Evolutionary conservation across 2,797 vertebrate genomes (phyloP).

Genomic region (Dermochelys coriacea): DNA sequence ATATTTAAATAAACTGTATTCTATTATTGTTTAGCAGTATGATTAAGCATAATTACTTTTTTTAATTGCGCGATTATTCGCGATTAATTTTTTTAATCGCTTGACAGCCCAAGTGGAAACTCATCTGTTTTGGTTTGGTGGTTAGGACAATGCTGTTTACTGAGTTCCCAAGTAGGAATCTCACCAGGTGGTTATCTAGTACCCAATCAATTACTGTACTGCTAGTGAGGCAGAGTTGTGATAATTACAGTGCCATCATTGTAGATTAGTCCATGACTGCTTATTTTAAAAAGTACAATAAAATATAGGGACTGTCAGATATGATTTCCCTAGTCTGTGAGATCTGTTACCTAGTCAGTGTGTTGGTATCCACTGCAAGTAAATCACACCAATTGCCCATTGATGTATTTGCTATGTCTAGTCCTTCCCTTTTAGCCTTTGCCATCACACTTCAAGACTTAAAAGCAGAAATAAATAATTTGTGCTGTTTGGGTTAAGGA

Average conservation of each 20-base stretch:
- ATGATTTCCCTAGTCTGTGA: not conserved
- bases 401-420: not conserved
- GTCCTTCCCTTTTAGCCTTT: slow-evolving; percentile 12
- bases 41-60: no score
- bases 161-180: slow-evolving; percentile 60
- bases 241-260: slow-evolving; percentile 3
- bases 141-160: slow-evolving; percentile 65
- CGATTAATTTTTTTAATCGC: no score
- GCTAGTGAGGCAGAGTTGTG: not conserved
- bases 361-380: not conserved
- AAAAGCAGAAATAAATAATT: not conserved
- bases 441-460: not conserved
- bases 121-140: slow-evolving; percentile 67
- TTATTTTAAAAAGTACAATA: not conserved
- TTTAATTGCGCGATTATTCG: no score
- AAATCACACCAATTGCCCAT: not conserved
- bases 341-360: not conserved
- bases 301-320: fast-evolving
- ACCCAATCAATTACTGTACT: slow-evolving; percentile 50
- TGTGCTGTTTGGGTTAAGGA: not conserved
- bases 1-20: no score
- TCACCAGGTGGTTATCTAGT: slow-evolving; percentile 42
- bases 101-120: not conserved
- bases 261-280: not conserved
- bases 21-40: no score